These are phyloP conservation scores for Nerophis ophidion DNA, from an alignment of 2,113 vertebrate genomes.

Conservation along the genomic window DNA sequence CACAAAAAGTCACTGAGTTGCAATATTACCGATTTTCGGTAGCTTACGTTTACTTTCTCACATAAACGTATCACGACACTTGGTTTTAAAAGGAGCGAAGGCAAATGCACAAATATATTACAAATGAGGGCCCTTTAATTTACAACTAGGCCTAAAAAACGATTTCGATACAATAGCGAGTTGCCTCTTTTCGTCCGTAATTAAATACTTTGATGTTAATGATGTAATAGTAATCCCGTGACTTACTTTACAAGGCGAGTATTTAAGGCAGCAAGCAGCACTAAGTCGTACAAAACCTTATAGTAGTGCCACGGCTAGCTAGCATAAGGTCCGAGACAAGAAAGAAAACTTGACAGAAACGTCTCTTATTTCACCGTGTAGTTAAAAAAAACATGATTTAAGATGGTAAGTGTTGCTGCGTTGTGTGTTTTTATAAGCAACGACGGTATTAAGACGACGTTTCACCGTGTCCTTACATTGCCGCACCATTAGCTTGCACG, in stretches of 20 bases:
- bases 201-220: not conserved
- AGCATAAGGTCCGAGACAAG: constrained; percentile 25
- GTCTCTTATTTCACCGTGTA: not conserved
- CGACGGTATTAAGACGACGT: not conserved
- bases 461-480: not conserved
- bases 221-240: not conserved
- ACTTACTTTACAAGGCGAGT: not conserved
- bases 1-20: no score
- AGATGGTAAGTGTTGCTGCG: accelerated
- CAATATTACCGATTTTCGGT: no score
- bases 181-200: not conserved
- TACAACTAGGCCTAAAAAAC: constrained; percentile 7
- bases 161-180: not conserved
- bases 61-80: no score
- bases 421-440: not conserved
- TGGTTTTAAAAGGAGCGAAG: no score
- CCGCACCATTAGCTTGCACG: constrained; percentile 17
- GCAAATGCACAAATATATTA: not conserved
- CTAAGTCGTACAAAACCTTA: constrained; percentile 18
- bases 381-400: not conserved
- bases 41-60: no score
- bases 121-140: constrained; percentile 54
- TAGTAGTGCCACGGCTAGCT: constrained; percentile 3
- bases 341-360: not conserved
- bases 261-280: not conserved